Conservation (phyloP, 2,888 invertebrate species). For the Trichogramma evanescens region DNA sequence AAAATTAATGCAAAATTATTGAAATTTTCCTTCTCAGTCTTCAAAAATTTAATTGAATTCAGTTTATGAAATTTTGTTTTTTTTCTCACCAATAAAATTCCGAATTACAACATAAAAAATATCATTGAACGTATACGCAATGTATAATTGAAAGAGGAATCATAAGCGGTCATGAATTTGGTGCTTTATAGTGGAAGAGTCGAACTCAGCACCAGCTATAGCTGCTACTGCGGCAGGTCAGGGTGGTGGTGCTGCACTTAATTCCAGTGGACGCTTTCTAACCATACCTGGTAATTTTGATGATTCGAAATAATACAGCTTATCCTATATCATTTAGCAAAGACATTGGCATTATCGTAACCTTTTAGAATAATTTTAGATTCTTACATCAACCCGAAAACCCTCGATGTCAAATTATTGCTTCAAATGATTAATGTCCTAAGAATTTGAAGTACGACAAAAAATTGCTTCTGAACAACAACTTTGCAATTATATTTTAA, state of each 20-base stretch:
- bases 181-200: slow-evolving; percentile 45
- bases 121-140: not conserved
- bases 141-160: slow-evolving; percentile 30
- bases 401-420: slow-evolving; percentile 6
- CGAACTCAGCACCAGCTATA: slow-evolving; percentile 44
- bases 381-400: not conserved
- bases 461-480: slow-evolving; percentile 4
- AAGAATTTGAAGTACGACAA: slow-evolving; percentile 16
- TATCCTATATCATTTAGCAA: slow-evolving; percentile 11
- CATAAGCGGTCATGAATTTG: slow-evolving; percentile 28
- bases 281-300: slow-evolving; percentile 53
- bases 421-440: not conserved
- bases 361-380: too few species aligned
- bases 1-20: too few species aligned
- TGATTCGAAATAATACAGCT: slow-evolving; percentile 20
- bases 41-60: too few species aligned
- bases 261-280: slow-evolving; percentile 57
- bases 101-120: not conserved
- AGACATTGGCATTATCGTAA: too few species aligned
- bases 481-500: not conserved
- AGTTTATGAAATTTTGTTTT: too few species aligned
- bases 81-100: too few species aligned
- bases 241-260: slow-evolving; percentile 32
- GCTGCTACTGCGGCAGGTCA: slow-evolving; percentile 30
- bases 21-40: too few species aligned